Base-by-base conservation (phyloP, 1,140 invertebrate species). In the Drosophila orena region DNA sequence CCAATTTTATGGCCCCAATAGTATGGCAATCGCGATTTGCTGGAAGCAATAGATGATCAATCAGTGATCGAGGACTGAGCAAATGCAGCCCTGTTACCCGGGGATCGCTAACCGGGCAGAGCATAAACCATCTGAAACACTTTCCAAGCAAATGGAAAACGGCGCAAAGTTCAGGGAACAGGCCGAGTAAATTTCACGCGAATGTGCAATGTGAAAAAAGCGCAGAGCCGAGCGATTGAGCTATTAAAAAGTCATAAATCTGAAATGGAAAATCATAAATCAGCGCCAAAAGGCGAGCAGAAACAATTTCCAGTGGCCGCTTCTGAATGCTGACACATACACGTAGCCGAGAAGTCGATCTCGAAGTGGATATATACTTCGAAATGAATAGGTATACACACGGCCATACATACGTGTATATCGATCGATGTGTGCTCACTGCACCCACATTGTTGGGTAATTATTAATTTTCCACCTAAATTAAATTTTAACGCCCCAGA, bases 171-270 rank as follows among this genome's bases (percentile, higher is more conserved):
- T 86, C 84, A 86, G 66, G 66, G 61, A 86, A 56, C 59, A 53
- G 53, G 68, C 55, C 73, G 66, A 85, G 78, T 77, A 89, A 88
- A 88, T 88, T 88, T 88, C 83, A 88, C 83, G 83, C 84, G 83
- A 88, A 81, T 86, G 59, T 81, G 81, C 78, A 85, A 80, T 72
- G 59, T 61, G 65, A 79, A 84, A 73, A 69, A 68, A 60, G 64
- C 64, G 69, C 60, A 64, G 49, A 80, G 68, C 57, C 72, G 62
- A 64, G 65, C 65, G 74, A 88, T 88, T 89, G 84, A 83, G 83
- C 83, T 88, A 88, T 88, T 88, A 88, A 88, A 88, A 88, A 88
- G 84, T 83, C 83, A 88, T 88, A 88, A 88, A 88, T 88, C 83
- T 83, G 84, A 89, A 89, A 88, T 89, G 84, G 83, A 89, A 88